phyloP scores from a whole-genome alignment of 2,113 vertebrate species.

The Meles meles region DNA sequence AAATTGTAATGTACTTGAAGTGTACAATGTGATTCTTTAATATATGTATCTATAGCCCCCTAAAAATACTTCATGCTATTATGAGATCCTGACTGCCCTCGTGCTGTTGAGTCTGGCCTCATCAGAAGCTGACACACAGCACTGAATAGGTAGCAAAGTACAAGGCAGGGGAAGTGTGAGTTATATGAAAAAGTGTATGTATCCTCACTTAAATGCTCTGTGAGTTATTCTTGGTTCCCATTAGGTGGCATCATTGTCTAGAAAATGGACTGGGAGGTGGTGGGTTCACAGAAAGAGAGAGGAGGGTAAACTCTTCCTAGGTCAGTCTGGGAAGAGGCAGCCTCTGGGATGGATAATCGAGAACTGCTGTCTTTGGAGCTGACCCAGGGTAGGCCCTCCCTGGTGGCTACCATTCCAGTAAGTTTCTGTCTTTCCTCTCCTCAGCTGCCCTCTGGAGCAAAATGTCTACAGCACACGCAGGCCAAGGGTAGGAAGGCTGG shows the following conservation, averaged over 20 bases:
- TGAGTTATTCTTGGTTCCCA: neutral
- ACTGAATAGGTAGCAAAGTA: neutral
- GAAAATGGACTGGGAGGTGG: neutral
- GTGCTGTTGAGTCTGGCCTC: neutral
- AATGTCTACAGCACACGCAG: neutral
- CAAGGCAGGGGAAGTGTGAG: neutral
- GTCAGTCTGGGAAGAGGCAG: neutral
- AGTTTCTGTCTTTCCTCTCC: neutral
- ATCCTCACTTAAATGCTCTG: neutral
- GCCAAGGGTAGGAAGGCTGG: neutral
- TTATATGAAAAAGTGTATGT: neutral
- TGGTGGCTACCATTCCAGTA: neutral
- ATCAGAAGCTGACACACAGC: neutral
- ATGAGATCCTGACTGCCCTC: neutral
- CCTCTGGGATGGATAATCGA: neutral
- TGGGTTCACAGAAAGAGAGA: neutral
- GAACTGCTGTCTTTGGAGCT: neutral
- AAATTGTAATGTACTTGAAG: neutral
- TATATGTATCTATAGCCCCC: neutral
- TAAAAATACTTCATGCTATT: neutral
- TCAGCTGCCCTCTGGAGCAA: neutral
- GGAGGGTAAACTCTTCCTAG: neutral
- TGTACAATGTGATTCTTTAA: neutral
- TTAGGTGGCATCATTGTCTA: constrained; percentile 25
- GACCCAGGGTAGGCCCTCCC: neutral